Evolutionary conservation across 2,797 vertebrate species (phyloP).

Genomic region (Phrynocephalus guinanensis): DNA sequence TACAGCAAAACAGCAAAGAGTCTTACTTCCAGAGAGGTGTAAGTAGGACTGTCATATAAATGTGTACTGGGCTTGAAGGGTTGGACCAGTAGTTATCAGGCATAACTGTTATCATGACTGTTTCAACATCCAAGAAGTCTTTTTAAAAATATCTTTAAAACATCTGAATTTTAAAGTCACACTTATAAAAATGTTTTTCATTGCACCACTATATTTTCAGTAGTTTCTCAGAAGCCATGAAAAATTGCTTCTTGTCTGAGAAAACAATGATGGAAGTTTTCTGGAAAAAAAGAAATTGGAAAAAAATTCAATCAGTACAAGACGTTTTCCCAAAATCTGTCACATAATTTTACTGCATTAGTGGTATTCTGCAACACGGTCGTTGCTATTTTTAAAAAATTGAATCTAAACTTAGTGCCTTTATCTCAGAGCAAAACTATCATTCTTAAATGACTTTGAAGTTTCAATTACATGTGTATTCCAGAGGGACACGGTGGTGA

Average conservation of each 20-base stretch:
- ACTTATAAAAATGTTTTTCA: neutral
- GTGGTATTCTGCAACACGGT: neutral
- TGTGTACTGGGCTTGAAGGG: neutral
- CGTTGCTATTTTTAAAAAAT: neutral
- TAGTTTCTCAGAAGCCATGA: neutral
- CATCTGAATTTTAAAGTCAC: neutral
- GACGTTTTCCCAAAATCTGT: neutral
- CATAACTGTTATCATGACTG: neutral
- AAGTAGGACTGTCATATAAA: neutral
- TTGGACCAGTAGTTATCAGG: neutral
- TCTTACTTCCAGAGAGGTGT: neutral
- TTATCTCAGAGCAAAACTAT: conserved; percentile 60
- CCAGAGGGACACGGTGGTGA: conserved; percentile 54
- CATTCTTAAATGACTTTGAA: conserved; percentile 69
- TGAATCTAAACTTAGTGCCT: conserved; percentile 60
- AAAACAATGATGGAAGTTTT: neutral
- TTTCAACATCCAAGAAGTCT: neutral
- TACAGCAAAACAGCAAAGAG: no score
- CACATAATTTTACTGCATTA: neutral
- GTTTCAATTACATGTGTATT: conserved; percentile 76
- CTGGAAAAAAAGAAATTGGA: neutral
- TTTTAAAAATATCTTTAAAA: neutral
- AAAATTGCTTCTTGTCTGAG: neutral
- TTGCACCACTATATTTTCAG: neutral
- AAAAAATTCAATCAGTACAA: no score